These are phyloP conservation scores for Aphelenchoides fujianensis DNA, from an alignment of 1,140 invertebrate genomes.

Conservation along the genomic window DNA sequence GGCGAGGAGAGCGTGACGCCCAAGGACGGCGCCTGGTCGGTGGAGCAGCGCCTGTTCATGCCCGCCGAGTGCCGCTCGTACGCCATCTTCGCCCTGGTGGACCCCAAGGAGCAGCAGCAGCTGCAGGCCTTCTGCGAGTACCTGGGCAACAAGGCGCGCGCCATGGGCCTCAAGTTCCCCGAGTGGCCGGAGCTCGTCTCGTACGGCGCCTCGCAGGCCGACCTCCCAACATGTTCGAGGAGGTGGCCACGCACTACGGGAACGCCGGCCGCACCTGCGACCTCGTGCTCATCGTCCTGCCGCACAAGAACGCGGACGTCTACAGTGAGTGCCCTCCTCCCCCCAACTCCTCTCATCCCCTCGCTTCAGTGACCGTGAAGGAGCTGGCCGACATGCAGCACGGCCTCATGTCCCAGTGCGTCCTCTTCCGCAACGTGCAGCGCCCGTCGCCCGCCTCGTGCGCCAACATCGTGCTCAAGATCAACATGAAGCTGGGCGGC, in stretches of 20 bases:
- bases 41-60: slow-evolving; percentile 49
- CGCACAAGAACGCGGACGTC: slow-evolving; percentile 45
- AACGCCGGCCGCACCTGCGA: slow-evolving; percentile 37
- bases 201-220: slow-evolving; percentile 42
- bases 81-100: slow-evolving; percentile 43
- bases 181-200: slow-evolving; percentile 50
- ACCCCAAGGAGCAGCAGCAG: slow-evolving; percentile 40
- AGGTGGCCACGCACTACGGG: slow-evolving; percentile 36
- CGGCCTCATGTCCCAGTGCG: slow-evolving; percentile 78
- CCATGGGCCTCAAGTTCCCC: slow-evolving; percentile 49
- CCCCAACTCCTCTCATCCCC: not conserved
- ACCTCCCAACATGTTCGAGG: slow-evolving; percentile 42
- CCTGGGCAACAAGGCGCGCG: slow-evolving; percentile 31
- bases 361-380: slow-evolving; percentile 68
- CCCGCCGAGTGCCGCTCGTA: slow-evolving; percentile 44
- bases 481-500: slow-evolving; percentile 80
- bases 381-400: slow-evolving; percentile 72
- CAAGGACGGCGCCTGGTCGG: slow-evolving; percentile 51
- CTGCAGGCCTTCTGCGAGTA: slow-evolving; percentile 47
- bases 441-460: slow-evolving; percentile 64
- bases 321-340: slow-evolving; percentile 44
- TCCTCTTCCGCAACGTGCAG: slow-evolving; percentile 69
- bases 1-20: slow-evolving; percentile 33
- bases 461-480: slow-evolving; percentile 78
- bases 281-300: slow-evolving; percentile 51